Evolutionary conservation across 2,888 invertebrate species (phyloP).

Genomic region (Xestobium rufovillosum): DNA sequence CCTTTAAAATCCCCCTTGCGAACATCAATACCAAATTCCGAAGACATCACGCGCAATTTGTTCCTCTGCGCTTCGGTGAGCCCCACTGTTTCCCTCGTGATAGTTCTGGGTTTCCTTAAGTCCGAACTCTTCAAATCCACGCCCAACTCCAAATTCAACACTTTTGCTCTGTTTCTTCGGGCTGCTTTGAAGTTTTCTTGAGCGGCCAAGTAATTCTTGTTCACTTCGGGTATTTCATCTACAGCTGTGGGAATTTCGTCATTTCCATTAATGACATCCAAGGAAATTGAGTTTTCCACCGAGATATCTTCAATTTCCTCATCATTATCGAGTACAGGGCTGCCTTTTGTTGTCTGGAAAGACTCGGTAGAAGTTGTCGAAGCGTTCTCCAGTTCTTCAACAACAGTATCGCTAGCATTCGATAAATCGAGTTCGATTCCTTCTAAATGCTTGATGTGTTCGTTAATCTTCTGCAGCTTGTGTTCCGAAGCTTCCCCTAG

Average conservation of each 20-base stretch:
- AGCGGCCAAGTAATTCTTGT: slow-evolving; percentile 24
- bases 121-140: slow-evolving; percentile 40
- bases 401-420: slow-evolving; percentile 2
- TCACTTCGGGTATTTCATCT: slow-evolving; percentile 37
- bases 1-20: slow-evolving; percentile 10
- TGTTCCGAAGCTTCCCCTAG: slow-evolving; percentile 53
- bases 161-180: slow-evolving; percentile 46
- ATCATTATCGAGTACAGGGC: slow-evolving; percentile 3
- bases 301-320: slow-evolving; percentile 29
- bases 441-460: slow-evolving; percentile 30
- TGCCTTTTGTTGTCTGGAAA: slow-evolving; percentile 5
- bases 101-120: slow-evolving; percentile 22
- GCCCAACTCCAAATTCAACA: slow-evolving; percentile 47
- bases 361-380: slow-evolving; percentile 9
- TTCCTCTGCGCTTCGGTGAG: slow-evolving; percentile 55
- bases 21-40: slow-evolving; percentile 51
- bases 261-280: slow-evolving; percentile 51
- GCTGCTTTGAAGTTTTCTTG: slow-evolving; percentile 44
- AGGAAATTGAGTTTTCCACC: too few species aligned
- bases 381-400: neutral
- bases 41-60: slow-evolving; percentile 52
- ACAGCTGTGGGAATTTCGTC: slow-evolving; percentile 40
- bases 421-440: slow-evolving; percentile 15
- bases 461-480: slow-evolving; percentile 38
- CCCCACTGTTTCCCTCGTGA: slow-evolving; percentile 38